Percentiles rank a stretch among this genome's conserved stretches.
Conservation (phyloP, 2,888 invertebrate genomes). For the Rhagium mordax region DNA sequence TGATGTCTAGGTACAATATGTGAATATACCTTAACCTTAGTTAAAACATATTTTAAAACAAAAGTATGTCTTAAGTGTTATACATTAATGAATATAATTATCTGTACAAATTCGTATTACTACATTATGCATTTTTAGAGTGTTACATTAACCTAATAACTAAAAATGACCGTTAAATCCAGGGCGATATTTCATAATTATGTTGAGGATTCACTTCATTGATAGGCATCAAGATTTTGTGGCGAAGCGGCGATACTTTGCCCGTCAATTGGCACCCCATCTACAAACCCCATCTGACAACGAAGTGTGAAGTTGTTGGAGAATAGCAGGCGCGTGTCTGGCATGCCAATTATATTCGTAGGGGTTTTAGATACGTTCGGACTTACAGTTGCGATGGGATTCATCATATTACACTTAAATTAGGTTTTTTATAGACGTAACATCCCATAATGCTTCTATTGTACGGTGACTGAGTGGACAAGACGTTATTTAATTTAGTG, state of each 20-base stretch:
- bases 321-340: constrained; percentile 66
- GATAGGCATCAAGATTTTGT: constrained; percentile 58
- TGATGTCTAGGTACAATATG: too few species aligned
- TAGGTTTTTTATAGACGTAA: constrained; percentile 24
- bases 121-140: constrained; percentile 27
- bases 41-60: too few species aligned
- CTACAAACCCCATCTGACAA: constrained; percentile 40
- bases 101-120: background rate
- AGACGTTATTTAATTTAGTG: constrained; percentile 6
- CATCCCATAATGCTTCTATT: constrained; percentile 3
- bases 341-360: constrained; percentile 56
- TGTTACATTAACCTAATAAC: constrained; percentile 8
- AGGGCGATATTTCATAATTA: constrained; percentile 49
- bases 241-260: constrained; percentile 51
- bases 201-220: constrained; percentile 51
- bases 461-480: background rate
- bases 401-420: constrained; percentile 49
- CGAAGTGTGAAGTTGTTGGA: constrained; percentile 58
- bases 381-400: constrained; percentile 44
- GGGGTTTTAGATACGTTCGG: constrained; percentile 35
- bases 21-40: too few species aligned
- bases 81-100: background rate
- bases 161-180: constrained; percentile 34
- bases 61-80: too few species aligned
- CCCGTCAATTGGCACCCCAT: constrained; percentile 53